These are phyloP conservation scores for Sycophila sp. DNA, from an alignment of 1,140 invertebrate species.

Conservation along the genomic window DNA sequence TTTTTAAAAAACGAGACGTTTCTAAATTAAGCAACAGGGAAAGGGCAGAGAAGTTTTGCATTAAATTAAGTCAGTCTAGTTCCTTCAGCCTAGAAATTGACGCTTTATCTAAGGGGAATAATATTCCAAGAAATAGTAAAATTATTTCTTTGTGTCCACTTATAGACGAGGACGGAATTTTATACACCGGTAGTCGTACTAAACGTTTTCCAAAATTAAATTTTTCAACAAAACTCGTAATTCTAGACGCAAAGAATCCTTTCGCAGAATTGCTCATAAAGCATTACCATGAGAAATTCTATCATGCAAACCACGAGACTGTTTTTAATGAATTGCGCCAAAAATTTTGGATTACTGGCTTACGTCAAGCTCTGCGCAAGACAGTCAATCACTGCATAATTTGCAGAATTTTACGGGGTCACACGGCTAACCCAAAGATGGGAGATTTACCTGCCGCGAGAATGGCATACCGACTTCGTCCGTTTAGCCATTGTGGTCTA, in stretches of 20 bases:
- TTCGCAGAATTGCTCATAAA: conserved; percentile 16
- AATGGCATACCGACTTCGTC: no score
- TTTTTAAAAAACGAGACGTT: background rate
- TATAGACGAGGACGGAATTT: no score
- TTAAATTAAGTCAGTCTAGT: background rate
- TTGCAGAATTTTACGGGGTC: background rate
- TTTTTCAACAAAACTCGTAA: background rate
- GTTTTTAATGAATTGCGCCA: conserved; percentile 44
- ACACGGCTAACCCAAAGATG: background rate
- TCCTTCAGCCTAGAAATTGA: background rate
- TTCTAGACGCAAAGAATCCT: conserved; percentile 9
- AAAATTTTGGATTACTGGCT: conserved; percentile 40
- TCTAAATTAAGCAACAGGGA: background rate
- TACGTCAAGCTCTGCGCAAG: conserved; percentile 18
- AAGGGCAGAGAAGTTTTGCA: background rate
- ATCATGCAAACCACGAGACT: no score
- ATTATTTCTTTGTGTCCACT: background rate
- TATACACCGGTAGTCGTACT: no score
- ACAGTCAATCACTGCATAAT: background rate
- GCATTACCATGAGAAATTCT: no score
- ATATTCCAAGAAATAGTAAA: background rate
- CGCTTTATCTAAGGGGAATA: background rate
- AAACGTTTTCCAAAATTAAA: no score
- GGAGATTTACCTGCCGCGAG: conserved; percentile 13
- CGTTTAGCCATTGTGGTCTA: no score